Conservation (phyloP, 2,797 vertebrate genomes). For the Parotocinclus haroldoi region DNA sequence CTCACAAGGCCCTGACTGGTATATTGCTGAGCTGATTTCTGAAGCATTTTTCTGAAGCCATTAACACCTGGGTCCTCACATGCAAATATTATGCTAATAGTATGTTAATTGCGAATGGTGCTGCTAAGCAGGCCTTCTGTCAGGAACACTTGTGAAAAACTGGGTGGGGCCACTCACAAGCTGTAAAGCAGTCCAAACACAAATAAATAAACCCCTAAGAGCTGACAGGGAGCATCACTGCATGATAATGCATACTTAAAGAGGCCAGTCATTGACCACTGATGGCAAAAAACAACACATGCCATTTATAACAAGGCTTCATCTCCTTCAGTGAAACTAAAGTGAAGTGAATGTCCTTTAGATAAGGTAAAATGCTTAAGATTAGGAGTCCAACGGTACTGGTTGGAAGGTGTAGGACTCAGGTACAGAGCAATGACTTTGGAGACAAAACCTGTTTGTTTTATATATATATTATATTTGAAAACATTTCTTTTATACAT, state of each 20-base stretch:
- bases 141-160: conserved; percentile 76
- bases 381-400: not conserved
- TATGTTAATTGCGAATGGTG: conserved; percentile 77
- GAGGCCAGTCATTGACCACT: conserved; percentile 29
- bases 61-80: conserved; percentile 80
- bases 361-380: not conserved
- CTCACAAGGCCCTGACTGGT: conserved; percentile 35
- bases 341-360: no score
- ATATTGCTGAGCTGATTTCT: conserved; percentile 52
- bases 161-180: conserved; percentile 80
- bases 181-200: conserved; percentile 78
- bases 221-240: conserved; percentile 71
- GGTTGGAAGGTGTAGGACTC: no score
- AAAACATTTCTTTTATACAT: no score
- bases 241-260: conserved; percentile 61
- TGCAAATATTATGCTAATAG: conserved; percentile 83
- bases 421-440: no score
- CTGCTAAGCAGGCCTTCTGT: conserved; percentile 80
- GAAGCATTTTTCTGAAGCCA: conserved; percentile 71
- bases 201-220: conserved; percentile 82
- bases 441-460: no score
- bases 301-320: conserved; percentile 25
- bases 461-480: no score
- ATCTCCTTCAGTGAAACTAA: conserved; percentile 9
- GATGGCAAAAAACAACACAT: conserved; percentile 25